phyloP scores from a whole-genome alignment of 2,113 vertebrate genomes.

The Dromas ardeola region DNA sequence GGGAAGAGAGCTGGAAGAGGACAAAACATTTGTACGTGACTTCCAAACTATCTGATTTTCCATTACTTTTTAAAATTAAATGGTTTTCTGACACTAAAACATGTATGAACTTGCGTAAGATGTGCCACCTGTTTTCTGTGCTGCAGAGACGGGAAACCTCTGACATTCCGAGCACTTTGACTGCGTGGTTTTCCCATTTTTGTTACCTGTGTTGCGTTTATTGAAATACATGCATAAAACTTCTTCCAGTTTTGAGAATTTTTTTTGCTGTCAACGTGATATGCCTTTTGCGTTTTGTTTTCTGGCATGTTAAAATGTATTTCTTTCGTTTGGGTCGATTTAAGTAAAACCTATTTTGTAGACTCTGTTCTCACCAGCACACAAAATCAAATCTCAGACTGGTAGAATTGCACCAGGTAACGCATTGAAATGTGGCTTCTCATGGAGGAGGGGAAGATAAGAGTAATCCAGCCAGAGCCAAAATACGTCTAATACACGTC shows the following conservation, averaged over 20 bases:
- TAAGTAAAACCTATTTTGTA: neutral
- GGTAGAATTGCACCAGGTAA: neutral
- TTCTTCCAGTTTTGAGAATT: neutral
- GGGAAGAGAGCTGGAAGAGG: neutral
- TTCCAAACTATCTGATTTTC: neutral
- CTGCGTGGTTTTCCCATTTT: neutral
- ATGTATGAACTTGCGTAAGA: neutral
- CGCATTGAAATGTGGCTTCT: neutral
- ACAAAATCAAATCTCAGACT: too few relatives aligned
- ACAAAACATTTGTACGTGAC: neutral
- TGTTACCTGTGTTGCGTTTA: neutral
- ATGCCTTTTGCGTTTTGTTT: neutral
- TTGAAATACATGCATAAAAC: neutral
- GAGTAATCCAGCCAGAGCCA: neutral
- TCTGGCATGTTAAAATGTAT: neutral
- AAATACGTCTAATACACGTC: neutral
- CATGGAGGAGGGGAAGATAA: neutral
- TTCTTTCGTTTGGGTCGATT: neutral
- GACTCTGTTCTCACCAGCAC: neutral
- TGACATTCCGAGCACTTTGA: neutral
- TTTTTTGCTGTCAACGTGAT: neutral
- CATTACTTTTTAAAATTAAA: neutral
- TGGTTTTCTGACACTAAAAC: neutral
- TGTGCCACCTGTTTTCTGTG: neutral
- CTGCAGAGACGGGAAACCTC: neutral